Percentiles rank a stretch among this genome's conserved stretches.
phyloP scores from a whole-genome alignment of 2,888 invertebrate genomes.

The Troilus luridus region DNA sequence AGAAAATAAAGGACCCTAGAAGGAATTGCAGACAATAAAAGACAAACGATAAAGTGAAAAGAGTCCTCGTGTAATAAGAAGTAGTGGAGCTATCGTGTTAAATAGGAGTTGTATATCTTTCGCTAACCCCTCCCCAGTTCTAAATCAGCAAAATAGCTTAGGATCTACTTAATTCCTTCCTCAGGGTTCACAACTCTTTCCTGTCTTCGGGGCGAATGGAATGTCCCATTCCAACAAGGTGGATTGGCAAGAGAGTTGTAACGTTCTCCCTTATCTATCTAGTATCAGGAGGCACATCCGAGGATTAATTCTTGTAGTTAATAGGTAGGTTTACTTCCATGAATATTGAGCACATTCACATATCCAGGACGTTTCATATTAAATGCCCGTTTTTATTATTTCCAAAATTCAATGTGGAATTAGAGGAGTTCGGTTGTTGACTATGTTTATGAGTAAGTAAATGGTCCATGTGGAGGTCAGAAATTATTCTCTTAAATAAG shows the following conservation, averaged over 20 bases:
- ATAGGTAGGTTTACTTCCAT: too few species aligned
- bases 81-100: conserved; percentile 12
- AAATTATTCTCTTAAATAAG: too few species aligned
- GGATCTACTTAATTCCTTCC: conserved; percentile 22
- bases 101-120: conserved; percentile 14
- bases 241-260: background rate
- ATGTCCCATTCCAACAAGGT: background rate
- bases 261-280: too few species aligned
- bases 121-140: background rate
- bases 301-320: too few species aligned
- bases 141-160: conserved; percentile 7
- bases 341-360: too few species aligned
- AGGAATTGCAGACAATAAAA: conserved; percentile 19
- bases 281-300: too few species aligned
- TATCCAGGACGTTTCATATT: too few species aligned
- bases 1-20: background rate
- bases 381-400: too few species aligned
- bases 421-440: too few species aligned
- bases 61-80: background rate
- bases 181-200: conserved; percentile 28
- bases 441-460: too few species aligned
- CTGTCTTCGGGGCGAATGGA: background rate
- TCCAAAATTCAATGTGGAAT: too few species aligned
- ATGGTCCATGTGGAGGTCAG: too few species aligned
- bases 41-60: conserved; percentile 40